phyloP scores from a whole-genome alignment of 2,888 invertebrate genomes.

The Orthonevra nobilis region DNA sequence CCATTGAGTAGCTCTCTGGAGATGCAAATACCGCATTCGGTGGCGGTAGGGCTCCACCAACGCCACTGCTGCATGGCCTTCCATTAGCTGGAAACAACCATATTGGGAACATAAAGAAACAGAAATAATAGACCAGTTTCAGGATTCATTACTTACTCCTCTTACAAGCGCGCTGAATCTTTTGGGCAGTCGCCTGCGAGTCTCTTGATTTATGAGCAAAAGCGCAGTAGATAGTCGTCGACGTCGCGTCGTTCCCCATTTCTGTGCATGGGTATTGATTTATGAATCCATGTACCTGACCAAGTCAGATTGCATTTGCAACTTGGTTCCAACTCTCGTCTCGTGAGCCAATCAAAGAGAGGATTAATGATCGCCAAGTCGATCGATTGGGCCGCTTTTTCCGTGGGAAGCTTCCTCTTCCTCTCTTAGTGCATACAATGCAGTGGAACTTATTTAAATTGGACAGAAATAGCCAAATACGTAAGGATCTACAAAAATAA shows the following conservation, averaged over 20 bases:
- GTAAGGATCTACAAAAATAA: too few relatives aligned
- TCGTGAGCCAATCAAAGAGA: conserved; percentile 30
- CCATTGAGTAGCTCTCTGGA: conserved; percentile 28
- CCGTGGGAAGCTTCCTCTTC: conserved; percentile 45
- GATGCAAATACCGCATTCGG: conserved; percentile 27
- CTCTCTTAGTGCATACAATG: too few relatives aligned
- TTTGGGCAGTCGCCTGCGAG: conserved; percentile 28
- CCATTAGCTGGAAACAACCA: conserved; percentile 22
- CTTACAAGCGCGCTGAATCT: conserved; percentile 14
- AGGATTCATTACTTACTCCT: conserved; percentile 30
- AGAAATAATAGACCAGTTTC: conserved; percentile 38
- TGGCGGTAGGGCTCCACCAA: conserved; percentile 1
- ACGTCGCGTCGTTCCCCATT: conserved; percentile 5
- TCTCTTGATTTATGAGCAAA: conserved; percentile 37
- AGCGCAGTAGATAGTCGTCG: conserved; percentile 10
- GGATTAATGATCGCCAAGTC: conserved; percentile 24
- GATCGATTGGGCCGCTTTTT: too few relatives aligned
- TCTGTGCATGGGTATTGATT: conserved; percentile 17
- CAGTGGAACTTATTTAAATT: too few relatives aligned
- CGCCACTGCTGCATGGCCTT: too few relatives aligned
- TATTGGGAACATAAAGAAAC: conserved; percentile 35
- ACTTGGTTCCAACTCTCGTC: background rate
- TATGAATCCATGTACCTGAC: conserved; percentile 19
- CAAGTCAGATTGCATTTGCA: conserved; percentile 32
- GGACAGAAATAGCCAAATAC: too few relatives aligned